phyloP scores from a whole-genome alignment of 2,113 vertebrate genomes.

The Rhinogobius similis region DNA sequence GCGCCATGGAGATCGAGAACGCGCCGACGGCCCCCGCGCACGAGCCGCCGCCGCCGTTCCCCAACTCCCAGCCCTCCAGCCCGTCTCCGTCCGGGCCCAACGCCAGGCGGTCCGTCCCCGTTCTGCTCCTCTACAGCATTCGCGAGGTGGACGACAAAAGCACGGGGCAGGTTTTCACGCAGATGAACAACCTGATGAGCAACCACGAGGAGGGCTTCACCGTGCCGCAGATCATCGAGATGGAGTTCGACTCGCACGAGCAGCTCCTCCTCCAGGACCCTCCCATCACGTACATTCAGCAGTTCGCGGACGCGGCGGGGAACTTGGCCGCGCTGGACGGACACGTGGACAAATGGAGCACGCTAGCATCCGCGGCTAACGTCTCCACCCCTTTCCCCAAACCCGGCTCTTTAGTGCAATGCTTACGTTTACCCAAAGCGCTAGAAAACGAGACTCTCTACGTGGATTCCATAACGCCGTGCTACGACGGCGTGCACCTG shows the following conservation, averaged over 20 bases:
- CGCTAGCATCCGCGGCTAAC: constrained; percentile 71
- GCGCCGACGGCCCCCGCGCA: constrained; percentile 72
- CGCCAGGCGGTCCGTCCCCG: constrained; percentile 91
- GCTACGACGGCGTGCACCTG: constrained; percentile 94
- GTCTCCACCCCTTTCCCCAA: constrained; percentile 76
- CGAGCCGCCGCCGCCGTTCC: constrained; percentile 82
- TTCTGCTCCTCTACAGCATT: constrained; percentile 96
- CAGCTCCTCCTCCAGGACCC: constrained; percentile 97
- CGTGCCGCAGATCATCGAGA: constrained; percentile 98
- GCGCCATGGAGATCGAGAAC: constrained; percentile 96
- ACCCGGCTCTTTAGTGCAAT: constrained; percentile 94
- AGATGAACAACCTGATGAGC: constrained; percentile 98
- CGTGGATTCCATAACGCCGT: constrained; percentile 95
- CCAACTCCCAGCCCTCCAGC: constrained; percentile 76
- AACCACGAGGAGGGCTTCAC: constrained; percentile 98
- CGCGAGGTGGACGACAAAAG: constrained; percentile 97
- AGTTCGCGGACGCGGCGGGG: constrained; percentile 93
- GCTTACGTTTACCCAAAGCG: constrained; percentile 92
- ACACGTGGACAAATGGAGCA: constrained; percentile 89
- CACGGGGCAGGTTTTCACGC: constrained; percentile 94
- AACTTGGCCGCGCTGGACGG: constrained; percentile 87
- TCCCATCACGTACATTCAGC: constrained; percentile 97
- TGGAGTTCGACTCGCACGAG: constrained; percentile 97
- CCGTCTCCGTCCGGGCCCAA: constrained; percentile 71
- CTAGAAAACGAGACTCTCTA: constrained; percentile 96